phyloP scores from a whole-genome alignment of 2,113 vertebrate genomes.

The Fulica atra region DNA sequence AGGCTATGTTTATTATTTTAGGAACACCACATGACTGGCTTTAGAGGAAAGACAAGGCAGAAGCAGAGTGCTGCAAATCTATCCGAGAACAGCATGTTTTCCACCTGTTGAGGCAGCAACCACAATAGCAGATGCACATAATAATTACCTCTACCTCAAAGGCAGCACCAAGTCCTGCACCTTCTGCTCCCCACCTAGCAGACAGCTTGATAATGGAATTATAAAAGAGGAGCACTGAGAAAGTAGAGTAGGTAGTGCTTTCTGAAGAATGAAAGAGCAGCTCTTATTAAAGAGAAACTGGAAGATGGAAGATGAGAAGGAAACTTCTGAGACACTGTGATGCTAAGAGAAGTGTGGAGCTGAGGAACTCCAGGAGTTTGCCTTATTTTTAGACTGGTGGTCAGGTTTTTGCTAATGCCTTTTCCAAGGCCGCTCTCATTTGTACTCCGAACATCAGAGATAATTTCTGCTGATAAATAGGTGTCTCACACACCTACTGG shows the following conservation, averaged over 20 bases:
- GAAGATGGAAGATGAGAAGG: conserved; percentile 28
- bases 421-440: not conserved
- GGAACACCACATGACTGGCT: conserved; percentile 2
- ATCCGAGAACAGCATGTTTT: conserved; percentile 54
- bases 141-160: conserved; percentile 66
- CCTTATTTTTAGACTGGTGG: not conserved
- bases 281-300: conserved; percentile 10
- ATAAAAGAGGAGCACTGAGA: not conserved
- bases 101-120: conserved; percentile 60
- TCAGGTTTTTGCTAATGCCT: not conserved
- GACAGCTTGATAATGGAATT: conserved; percentile 38
- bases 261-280: not conserved
- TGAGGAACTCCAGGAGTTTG: not conserved
- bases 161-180: conserved; percentile 40
- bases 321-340: conserved; percentile 22
- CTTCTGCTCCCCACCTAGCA: conserved; percentile 52
- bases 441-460: not conserved
- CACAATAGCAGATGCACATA: conserved; percentile 56
- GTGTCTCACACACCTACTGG: not conserved
- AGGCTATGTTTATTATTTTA: conserved; percentile 64
- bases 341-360: not conserved
- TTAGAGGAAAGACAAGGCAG: conserved; percentile 45
- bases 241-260: not conserved
- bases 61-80: conserved; percentile 38
- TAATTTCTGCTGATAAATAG: not conserved